Evolutionary conservation across 2,113 vertebrate species (phyloP).

Genomic region (Odocoileus hemionus): DNA sequence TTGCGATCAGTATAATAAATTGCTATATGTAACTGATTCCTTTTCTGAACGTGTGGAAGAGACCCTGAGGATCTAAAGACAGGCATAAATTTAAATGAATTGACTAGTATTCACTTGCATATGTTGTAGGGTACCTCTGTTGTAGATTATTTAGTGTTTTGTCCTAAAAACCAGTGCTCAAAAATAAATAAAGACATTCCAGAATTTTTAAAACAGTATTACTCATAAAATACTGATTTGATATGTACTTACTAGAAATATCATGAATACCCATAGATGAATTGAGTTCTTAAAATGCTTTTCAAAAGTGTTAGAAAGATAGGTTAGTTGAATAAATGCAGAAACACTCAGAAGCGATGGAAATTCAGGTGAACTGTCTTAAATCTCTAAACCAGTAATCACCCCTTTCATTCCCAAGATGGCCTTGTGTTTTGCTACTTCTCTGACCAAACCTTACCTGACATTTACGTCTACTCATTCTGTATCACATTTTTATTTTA

Average conservation of each 20-base stretch:
- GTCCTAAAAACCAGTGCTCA: neutral
- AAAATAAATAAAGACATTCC: neutral
- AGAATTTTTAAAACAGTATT: neutral
- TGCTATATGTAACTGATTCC: neutral
- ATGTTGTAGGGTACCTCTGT: neutral
- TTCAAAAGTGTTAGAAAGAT: neutral
- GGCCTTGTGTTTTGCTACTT: neutral
- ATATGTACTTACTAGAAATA: constrained; percentile 8
- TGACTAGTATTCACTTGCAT: neutral
- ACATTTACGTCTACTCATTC: neutral
- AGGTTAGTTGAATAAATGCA: neutral
- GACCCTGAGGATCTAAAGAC: neutral
- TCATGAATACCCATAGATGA: neutral
- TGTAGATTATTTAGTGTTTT: neutral
- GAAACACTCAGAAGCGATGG: neutral
- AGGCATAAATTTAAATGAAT: neutral
- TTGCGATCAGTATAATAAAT: neutral
- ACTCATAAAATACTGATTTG: constrained; percentile 1
- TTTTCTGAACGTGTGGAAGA: neutral
- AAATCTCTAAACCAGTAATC: neutral
- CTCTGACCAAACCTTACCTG: neutral
- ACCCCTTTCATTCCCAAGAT: neutral
- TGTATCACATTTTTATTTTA: neutral
- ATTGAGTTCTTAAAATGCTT: neutral
- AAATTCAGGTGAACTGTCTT: neutral